These are phyloP conservation scores for Ara ararauna DNA, from an alignment of 2,797 vertebrate genomes.

Conservation along the genomic window DNA sequence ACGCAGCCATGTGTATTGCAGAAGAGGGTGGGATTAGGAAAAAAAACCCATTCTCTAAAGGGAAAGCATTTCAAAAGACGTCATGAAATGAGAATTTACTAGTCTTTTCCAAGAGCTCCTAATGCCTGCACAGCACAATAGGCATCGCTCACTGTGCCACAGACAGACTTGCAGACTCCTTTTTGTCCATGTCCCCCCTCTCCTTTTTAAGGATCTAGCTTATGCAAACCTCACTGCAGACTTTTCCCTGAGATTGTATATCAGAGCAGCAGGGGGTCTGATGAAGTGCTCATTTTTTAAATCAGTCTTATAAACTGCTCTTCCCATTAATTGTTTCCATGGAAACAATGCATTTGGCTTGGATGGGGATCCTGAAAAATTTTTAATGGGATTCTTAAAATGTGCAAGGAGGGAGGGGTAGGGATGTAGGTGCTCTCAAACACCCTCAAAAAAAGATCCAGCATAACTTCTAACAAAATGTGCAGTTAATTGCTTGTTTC, in stretches of 20 bases:
- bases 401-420: conserved; percentile 14
- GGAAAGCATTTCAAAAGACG: conserved; percentile 38
- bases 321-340: conserved; percentile 85
- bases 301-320: conserved; percentile 83
- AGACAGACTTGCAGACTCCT: conserved; percentile 52
- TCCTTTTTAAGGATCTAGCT: conserved; percentile 14
- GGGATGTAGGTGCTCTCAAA: background rate
- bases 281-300: conserved; percentile 80
- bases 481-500: conserved; percentile 57
- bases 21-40: conserved; percentile 16
- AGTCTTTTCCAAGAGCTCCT: conserved; percentile 46
- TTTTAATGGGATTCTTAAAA: conserved; percentile 78
- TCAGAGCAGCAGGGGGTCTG: conserved; percentile 76
- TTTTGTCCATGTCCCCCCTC: background rate
- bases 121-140: conserved; percentile 55
- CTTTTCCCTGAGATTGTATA: conserved; percentile 60
- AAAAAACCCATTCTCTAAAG: conserved; percentile 10
- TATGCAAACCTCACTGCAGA: conserved; percentile 52
- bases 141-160: conserved; percentile 47
- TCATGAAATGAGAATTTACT: conserved; percentile 49
- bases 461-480: conserved; percentile 13
- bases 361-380: conserved; percentile 75
- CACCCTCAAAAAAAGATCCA: background rate
- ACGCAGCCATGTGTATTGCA: background rate
- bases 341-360: conserved; percentile 82